Evolutionary conservation across 1,140 invertebrate genomes (phyloP).

Genomic region (Danaus melanippus): DNA sequence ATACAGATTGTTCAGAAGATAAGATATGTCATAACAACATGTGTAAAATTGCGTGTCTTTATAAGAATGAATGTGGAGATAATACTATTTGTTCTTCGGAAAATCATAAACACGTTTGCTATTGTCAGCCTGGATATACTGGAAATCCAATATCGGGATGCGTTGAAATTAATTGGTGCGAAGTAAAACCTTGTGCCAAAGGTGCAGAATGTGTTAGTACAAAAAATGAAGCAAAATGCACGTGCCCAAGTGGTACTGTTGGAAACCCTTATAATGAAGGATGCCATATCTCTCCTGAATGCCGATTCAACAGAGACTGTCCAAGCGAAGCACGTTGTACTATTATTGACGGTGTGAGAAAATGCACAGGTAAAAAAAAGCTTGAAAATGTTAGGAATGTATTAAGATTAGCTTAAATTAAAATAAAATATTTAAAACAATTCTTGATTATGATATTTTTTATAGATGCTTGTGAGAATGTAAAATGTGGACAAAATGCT

Average conservation of each 20-base stretch:
- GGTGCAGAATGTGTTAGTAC: slow-evolving; percentile 87
- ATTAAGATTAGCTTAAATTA: too few species aligned
- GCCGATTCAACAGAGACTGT: slow-evolving; percentile 83
- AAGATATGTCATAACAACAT: slow-evolving; percentile 85
- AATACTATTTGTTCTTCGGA: slow-evolving; percentile 89
- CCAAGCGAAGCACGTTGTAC: slow-evolving; percentile 83
- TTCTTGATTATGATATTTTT: slow-evolving; percentile 23
- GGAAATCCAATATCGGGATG: slow-evolving; percentile 83
- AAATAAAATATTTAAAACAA: slow-evolving; percentile 1
- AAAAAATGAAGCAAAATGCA: slow-evolving; percentile 85
- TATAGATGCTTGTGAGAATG: slow-evolving; percentile 82
- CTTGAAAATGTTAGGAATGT: too few species aligned
- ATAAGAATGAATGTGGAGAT: slow-evolving; percentile 84
- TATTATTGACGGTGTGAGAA: slow-evolving; percentile 77
- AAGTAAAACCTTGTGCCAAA: slow-evolving; percentile 83
- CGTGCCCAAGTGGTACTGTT: slow-evolving; percentile 82
- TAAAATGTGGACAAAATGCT: slow-evolving; percentile 85
- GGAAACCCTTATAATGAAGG: slow-evolving; percentile 88
- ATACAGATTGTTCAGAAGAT: slow-evolving; percentile 84
- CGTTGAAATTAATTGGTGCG: slow-evolving; percentile 84
- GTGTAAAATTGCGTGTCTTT: slow-evolving; percentile 88
- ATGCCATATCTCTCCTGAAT: slow-evolving; percentile 84
- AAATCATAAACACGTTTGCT: slow-evolving; percentile 82
- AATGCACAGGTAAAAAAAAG: slow-evolving; percentile 76
- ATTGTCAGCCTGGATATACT: slow-evolving; percentile 89